Evolutionary conservation across 1,140 invertebrate genomes (phyloP), one percentile per base, ranked within the genome.

Genomic region (Micrasema minimum): DNA sequence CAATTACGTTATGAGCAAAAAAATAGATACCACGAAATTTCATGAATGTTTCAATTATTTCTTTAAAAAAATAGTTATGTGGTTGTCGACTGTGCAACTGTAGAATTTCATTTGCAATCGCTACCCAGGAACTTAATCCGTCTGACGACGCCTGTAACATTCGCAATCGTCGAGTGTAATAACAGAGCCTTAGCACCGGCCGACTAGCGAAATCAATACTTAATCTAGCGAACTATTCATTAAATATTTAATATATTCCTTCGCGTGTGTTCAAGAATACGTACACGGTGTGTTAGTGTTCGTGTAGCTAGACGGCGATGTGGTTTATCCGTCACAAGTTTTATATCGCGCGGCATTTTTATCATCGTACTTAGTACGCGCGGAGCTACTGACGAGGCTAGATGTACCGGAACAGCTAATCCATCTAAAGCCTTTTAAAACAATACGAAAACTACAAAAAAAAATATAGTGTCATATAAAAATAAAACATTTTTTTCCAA

Each of bases 221-320:
- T 46, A 46, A 64, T 64, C 59, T 46, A 64, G 41, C 59, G 16
- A 64, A 64, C 59, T 64, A 64, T 64, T 64, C 11, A 48, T 64
- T 64, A 45, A 64, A 64, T 46, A 46, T 59, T 59, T 38, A 59
- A 59, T 22, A 59, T 59, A 64, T 64, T 64, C 46, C 59, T 26
- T 26, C 11, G 9, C 2, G 22, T 48, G 43, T 64, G 26, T 31
- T 31, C 2, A 7, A 31, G 26, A 31, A 31, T 31, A 31, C 26
- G 7, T 4, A 31, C 26, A 7, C 2, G 3, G 7, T 31, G 26
- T 31, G 2, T 31, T 4, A 31, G 26, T 31, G 7, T 31, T n/a
- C n/a, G 31, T 57, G 11, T 7, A 2, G 22, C 16, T 18, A 62
- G n/a, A 16, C 38, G 14, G 45, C 59, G 59, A 12, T 62, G 59